Evolutionary conservation across 1,140 invertebrate species (phyloP).

Genomic region (Ceratitis capitata): DNA sequence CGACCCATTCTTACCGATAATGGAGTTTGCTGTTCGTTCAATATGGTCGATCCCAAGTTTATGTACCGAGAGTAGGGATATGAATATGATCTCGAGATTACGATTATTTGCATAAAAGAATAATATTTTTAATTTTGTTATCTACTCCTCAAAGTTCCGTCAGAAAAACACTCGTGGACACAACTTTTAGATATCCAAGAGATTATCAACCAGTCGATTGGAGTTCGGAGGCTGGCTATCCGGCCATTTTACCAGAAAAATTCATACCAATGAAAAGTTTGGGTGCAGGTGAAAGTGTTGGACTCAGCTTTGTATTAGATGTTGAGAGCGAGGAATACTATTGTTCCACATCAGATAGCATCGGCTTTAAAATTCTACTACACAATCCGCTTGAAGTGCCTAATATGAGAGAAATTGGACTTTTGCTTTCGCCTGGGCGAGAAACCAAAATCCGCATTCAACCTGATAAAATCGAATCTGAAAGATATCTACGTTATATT

Average conservation of each 20-base stretch:
- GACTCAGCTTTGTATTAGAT: constrained; percentile 75
- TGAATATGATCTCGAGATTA: not conserved
- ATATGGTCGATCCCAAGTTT: constrained; percentile 74
- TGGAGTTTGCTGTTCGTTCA: constrained; percentile 84
- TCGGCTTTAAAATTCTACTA: constrained; percentile 77
- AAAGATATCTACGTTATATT: constrained; percentile 68
- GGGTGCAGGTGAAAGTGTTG: constrained; percentile 73
- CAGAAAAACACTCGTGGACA: not conserved
- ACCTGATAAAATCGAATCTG: constrained; percentile 73
- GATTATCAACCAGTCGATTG: constrained; percentile 71
- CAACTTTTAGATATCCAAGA: not conserved
- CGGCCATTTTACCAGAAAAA: constrained; percentile 65
- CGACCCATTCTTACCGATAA: constrained; percentile 81
- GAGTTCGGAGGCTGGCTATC: constrained; percentile 77
- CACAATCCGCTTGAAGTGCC: constrained; percentile 81
- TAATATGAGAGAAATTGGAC: constrained; percentile 77
- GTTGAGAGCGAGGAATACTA: constrained; percentile 77
- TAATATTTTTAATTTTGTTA: not conserved
- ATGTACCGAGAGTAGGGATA: constrained; percentile 68
- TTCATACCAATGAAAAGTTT: constrained; percentile 72
- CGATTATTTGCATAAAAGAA: constrained; percentile 55
- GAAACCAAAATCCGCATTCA: constrained; percentile 74
- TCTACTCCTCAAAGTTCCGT: not conserved
- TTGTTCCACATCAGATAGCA: constrained; percentile 78
- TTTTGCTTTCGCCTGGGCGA: constrained; percentile 73